Evolutionary conservation across 2,113 vertebrate species (phyloP), one percentile per base, ranked within the genome.

Genomic region (Carollia perspicillata): DNA sequence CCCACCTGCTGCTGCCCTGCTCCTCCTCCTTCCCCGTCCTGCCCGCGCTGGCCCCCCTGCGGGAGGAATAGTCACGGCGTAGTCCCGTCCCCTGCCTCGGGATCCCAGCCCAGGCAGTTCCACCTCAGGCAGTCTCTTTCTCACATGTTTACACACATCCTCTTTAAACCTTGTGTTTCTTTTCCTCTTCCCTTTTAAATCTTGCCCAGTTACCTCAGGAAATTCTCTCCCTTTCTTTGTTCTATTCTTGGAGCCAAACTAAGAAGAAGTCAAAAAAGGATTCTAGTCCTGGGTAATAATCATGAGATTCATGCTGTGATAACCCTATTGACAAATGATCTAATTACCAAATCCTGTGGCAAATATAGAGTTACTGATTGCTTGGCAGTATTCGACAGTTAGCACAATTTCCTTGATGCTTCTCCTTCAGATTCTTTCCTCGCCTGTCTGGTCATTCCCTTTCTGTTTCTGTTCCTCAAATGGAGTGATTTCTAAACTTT

Each of bases 171-270:
- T 47, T 71, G 51, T 58, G 89, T 93, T 92, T 84, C 75, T 96
- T 93, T 68, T 89, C 89, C 87, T 96, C 96, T 93, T 80, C 75
- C 88, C 97, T 97, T 96, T 95, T 95, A 94, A 96, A 96, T 85
- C 96, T 92, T 96, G 89, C 94, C 92, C 93, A 93, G 90, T 95
- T 95, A 97, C 97, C 93, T 97, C 95, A 83, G 96, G 96, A 96
- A 93, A 96, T 94, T 93, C 71, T 94, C 91, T 95, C 63, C 60
- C 49, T 80, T 84, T 91, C 97, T 97, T 97, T 96, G 91, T 97
- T 97, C 89, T 96, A 60, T 94, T 97, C 72, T 72, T 44, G 33
- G 89, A 94, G 89, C 89, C 95, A 96, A 94, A 97, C 55, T 90
- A 72, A 93, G 47, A 2, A 9, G 1, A 17, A 11, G 16, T n/a